Base-by-base conservation (phyloP, 2,888 invertebrate species). In the Tenthredo amoena region DNA sequence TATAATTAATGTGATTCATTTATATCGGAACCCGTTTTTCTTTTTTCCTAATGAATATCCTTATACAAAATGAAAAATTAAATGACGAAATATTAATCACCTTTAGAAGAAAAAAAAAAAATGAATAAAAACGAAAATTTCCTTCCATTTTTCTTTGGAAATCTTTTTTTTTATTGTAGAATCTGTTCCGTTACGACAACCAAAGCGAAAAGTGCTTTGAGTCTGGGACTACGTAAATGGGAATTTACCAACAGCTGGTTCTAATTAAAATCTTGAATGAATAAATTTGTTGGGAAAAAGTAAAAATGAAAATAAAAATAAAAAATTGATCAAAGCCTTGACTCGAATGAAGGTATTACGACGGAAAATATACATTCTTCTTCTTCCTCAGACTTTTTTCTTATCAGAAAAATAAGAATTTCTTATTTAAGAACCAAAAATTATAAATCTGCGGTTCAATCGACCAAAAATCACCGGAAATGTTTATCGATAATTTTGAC, bases 201-300 rank as follows among this genome's bases (percentile, higher is more conserved):
- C 58, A 9, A 58, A 58, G 58, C 21, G 58, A 58, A 58, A 21
- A n/a, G 21, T 58, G n/a, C n/a, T 21, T 58, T 58, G 58, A 55
- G 55, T 55, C 21, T 3, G 58, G 7, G 7, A 58, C 58, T 7
- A 58, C n/a, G 21, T 58, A 58, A 58, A 58, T 21, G 21, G 21
- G 58, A 58, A 58, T 58, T 58, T 21, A 58, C 9, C 21, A 58
- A 58, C 47, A 47, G 3, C 58, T 58, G 58, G 5, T 58, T 58
- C n/a, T 58, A 58, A 58, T 58, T 58, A 58, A 62, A 68, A 34
- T 68, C 34, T 68, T 68, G 31, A 68, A 68, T 68, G 18, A 26
- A 68, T 68, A 34, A 68, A 34, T 31, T 34, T 68, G 15, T 68
- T 34, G 68, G 15, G 34, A 15, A 62, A 58, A 15, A 58, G 1